A percentile compares a stretch with the other conserved stretches of the same genome.
These are phyloP conservation scores for Achroia grisella DNA, from an alignment of 1,140 invertebrate species.

Conservation along the genomic window DNA sequence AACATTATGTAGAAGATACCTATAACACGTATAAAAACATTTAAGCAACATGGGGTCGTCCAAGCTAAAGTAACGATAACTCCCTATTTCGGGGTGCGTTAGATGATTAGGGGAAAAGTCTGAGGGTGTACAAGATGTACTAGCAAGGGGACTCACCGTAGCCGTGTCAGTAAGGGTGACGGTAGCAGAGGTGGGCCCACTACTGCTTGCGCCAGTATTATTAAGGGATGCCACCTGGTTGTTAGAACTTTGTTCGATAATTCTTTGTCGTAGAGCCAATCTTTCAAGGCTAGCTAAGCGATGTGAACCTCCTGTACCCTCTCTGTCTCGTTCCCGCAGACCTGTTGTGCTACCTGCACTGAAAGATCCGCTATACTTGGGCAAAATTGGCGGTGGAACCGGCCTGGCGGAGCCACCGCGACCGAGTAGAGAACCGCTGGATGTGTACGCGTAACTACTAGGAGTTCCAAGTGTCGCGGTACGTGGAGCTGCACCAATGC, in stretches of 20 bases:
- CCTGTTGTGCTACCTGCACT: constrained; percentile 68
- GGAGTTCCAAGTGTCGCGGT: constrained; percentile 63
- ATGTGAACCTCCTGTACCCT: constrained; percentile 76
- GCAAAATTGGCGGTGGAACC: constrained; percentile 78
- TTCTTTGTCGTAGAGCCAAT: constrained; percentile 80
- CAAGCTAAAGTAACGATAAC: constrained; percentile 52
- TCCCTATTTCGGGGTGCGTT: constrained; percentile 54
- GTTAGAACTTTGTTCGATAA: constrained; percentile 76
- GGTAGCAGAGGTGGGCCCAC: constrained; percentile 56
- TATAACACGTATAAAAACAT: neutral
- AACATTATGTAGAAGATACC: neutral
- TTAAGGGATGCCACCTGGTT: constrained; percentile 45
- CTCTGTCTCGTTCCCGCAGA: constrained; percentile 66
- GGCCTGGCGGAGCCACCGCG: constrained; percentile 68
- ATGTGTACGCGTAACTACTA: constrained; percentile 66
- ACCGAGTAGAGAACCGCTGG: constrained; percentile 59
- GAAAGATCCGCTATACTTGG: constrained; percentile 75
- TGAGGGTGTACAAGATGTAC: constrained; percentile 55
- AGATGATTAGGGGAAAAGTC: constrained; percentile 52
- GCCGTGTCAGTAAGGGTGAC: constrained; percentile 67
- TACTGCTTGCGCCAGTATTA: constrained; percentile 25
- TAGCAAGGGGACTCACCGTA: constrained; percentile 67
- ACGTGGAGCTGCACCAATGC: constrained; percentile 53
- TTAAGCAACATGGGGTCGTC: constrained; percentile 26
- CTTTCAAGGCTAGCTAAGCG: constrained; percentile 81